Evolutionary conservation across 64 coral and sea anemone genomes (phyloP).

Genomic region (Porites australiensis): DNA sequence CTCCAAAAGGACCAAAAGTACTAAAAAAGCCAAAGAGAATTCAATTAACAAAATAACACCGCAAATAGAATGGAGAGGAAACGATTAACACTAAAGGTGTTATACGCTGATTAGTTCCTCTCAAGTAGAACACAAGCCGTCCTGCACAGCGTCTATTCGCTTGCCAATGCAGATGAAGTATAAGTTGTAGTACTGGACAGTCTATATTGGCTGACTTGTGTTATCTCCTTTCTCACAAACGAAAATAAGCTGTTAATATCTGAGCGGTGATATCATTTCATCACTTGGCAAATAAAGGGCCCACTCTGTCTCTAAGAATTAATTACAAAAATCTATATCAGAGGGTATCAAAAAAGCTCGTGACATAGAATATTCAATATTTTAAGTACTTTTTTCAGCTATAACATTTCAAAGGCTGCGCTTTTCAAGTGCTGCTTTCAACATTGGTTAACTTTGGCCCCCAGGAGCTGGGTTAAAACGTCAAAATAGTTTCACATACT

Average conservation of each 20-base stretch:
- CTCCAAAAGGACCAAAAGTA: too few relatives aligned
- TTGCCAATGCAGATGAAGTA: background rate
- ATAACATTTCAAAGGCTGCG: background rate
- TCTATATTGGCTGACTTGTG: too few relatives aligned
- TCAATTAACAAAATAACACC: too few relatives aligned
- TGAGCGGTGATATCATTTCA: background rate
- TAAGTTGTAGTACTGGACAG: background rate
- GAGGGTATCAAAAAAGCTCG: background rate
- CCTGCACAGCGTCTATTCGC: background rate
- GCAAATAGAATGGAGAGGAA: background rate
- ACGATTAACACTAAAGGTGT: conserved; percentile 35
- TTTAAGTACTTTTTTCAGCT: background rate
- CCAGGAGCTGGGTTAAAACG: background rate
- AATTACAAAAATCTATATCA: background rate
- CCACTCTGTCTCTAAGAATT: background rate
- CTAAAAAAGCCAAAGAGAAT: too few relatives aligned
- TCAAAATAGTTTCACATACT: background rate
- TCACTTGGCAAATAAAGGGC: background rate
- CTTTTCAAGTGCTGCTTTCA: background rate
- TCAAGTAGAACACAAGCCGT: background rate
- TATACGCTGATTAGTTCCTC: background rate
- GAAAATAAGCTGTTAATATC: conserved; percentile 8
- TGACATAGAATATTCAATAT: background rate
- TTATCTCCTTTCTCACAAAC: background rate
- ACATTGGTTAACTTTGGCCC: background rate